Evolutionary conservation across 2,888 invertebrate species (phyloP).

Genomic region (Melipona bicolor): DNA sequence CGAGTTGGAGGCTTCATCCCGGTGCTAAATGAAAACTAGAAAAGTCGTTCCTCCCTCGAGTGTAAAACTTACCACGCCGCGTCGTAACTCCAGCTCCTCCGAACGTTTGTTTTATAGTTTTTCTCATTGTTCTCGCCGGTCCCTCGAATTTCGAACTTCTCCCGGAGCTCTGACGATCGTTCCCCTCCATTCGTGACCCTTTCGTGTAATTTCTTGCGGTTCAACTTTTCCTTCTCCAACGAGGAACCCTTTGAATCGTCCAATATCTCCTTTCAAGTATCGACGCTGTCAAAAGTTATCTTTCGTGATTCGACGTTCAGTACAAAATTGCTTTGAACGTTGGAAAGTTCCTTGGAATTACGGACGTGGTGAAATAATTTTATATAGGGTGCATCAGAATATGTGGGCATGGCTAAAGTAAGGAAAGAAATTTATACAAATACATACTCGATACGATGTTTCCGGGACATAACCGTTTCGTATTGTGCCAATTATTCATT

Average conservation of each 20-base stretch:
- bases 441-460: no score
- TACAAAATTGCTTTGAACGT: background rate
- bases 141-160: slow-evolving; percentile 57
- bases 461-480: no score
- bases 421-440: no score
- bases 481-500: no score
- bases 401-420: no score
- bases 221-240: slow-evolving; percentile 27
- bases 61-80: slow-evolving; percentile 32
- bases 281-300: background rate
- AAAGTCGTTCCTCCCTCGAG: slow-evolving; percentile 67
- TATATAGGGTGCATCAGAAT: no score
- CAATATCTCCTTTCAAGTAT: background rate
- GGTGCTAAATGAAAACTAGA: slow-evolving; percentile 74
- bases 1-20: slow-evolving; percentile 47
- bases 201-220: slow-evolving; percentile 33
- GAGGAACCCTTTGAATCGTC: background rate
- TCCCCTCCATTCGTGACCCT: slow-evolving; percentile 31
- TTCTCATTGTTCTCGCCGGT: slow-evolving; percentile 51
- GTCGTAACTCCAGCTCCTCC: slow-evolving; percentile 29
- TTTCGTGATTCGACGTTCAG: background rate
- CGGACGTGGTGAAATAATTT: background rate
- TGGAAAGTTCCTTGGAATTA: background rate
- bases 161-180: slow-evolving; percentile 12
- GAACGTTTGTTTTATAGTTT: slow-evolving; percentile 70